Evolutionary conservation across 2,113 vertebrate species (phyloP).

Genomic region (Platanista minor): DNA sequence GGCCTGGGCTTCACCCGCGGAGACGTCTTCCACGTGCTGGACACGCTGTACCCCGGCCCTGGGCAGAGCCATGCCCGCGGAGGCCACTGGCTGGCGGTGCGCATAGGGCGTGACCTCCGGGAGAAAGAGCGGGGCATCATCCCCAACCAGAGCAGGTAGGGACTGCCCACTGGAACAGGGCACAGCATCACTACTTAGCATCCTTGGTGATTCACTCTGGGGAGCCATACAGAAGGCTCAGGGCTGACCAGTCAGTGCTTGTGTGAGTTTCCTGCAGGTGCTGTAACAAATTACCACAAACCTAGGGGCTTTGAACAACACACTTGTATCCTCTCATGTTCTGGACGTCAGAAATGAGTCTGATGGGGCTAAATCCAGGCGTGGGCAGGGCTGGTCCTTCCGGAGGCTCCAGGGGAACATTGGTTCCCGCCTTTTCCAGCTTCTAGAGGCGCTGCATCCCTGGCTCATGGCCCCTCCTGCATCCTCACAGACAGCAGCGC

Average conservation of each 20-base stretch:
- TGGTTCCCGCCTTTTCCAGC: fast-evolving
- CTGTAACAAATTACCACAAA: background rate
- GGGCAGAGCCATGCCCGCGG: slow-evolving; percentile 84
- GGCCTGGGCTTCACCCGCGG: slow-evolving; percentile 91
- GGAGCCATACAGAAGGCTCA: fast-evolving
- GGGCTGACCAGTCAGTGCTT: fast-evolving
- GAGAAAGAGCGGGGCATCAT: slow-evolving; percentile 94
- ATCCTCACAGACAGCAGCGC: background rate
- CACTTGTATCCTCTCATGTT: too few relatives aligned
- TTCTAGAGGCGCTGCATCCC: background rate
- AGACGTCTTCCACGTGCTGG: slow-evolving; percentile 94
- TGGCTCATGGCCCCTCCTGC: background rate
- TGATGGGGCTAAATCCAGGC: background rate
- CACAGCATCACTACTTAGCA: fast-evolving
- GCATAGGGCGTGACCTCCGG: slow-evolving; percentile 91
- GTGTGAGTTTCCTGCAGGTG: fast-evolving
- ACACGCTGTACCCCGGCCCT: slow-evolving; percentile 91
- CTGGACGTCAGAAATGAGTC: background rate
- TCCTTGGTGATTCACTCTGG: fast-evolving
- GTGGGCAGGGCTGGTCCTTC: background rate
- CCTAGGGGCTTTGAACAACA: background rate
- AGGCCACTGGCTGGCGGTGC: slow-evolving; percentile 90
- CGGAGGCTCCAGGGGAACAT: background rate
- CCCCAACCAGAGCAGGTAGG: slow-evolving; percentile 90
- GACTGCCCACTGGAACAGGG: fast-evolving